Conservation (phyloP, 2,113 vertebrate genomes). For the Pomatorhinus ruficollis region DNA sequence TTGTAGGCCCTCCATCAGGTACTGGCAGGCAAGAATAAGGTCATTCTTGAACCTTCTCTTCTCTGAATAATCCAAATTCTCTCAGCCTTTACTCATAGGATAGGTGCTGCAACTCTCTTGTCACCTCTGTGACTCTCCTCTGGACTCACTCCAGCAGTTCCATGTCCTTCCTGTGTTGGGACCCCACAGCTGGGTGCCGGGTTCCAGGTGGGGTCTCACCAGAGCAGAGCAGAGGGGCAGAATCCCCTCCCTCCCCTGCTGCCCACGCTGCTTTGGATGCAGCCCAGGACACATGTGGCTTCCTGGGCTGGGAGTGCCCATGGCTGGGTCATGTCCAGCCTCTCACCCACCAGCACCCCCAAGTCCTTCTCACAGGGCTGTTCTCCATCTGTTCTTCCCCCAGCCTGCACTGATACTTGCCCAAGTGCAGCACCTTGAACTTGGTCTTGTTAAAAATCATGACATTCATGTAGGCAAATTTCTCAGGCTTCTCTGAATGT, state of each 20-base stretch:
- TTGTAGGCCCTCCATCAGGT: neutral
- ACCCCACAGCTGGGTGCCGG: neutral
- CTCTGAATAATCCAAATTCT: neutral
- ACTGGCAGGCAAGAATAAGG: neutral
- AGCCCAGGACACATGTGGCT: neutral
- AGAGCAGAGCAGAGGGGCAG: neutral
- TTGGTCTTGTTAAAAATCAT: neutral
- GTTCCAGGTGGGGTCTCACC: neutral
- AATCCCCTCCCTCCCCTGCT: neutral
- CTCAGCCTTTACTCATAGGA: neutral
- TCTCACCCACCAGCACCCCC: neutral
- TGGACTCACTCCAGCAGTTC: accelerated
- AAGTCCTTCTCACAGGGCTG: neutral
- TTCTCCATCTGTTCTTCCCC: accelerated
- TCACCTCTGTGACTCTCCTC: neutral
- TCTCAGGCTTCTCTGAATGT: neutral
- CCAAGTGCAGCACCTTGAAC: neutral
- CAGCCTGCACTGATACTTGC: neutral
- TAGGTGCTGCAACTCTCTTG: neutral
- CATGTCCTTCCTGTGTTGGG: neutral
- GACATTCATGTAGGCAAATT: neutral
- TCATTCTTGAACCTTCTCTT: neutral
- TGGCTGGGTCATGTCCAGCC: neutral
- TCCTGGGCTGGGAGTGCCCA: neutral
- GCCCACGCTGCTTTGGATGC: neutral